Percentiles rank a stretch among this genome's conserved stretches.
Conservation (phyloP, 2,888 invertebrate species). For the Cryptocephalus primarius region DNA sequence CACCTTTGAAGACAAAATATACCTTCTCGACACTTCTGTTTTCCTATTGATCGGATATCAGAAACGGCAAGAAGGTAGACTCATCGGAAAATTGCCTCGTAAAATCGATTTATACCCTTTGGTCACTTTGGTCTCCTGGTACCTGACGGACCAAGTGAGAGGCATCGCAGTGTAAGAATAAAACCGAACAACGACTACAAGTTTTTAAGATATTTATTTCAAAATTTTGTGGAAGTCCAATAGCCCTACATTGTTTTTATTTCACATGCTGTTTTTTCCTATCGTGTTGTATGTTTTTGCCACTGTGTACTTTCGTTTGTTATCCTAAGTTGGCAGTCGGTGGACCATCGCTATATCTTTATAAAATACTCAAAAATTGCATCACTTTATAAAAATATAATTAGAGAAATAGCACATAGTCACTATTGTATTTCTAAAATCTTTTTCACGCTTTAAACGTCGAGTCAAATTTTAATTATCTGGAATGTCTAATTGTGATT, state of each 20-base stretch:
- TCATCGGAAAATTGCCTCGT: too few species aligned
- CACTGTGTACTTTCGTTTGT: slow-evolving; percentile 12
- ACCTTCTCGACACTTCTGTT: too few species aligned
- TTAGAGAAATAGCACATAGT: slow-evolving; percentile 32
- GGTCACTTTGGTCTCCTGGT: too few species aligned
- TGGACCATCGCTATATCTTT: slow-evolving; percentile 34
- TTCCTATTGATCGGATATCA: too few species aligned
- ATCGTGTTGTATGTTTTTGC: slow-evolving; percentile 9
- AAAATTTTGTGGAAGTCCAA: slow-evolving; percentile 41
- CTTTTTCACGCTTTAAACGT: slow-evolving; percentile 11
- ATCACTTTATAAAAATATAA: slow-evolving; percentile 30
- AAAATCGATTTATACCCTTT: too few species aligned
- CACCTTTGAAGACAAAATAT: too few species aligned
- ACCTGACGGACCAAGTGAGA: too few species aligned
- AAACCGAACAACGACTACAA: not conserved
- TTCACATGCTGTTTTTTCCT: slow-evolving; percentile 31
- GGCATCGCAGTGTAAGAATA: not conserved
- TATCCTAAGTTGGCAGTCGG: slow-evolving; percentile 14
- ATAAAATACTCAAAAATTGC: slow-evolving; percentile 23
- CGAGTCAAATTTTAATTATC: too few species aligned
- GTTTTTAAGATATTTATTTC: slow-evolving; percentile 39
- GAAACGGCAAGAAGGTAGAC: too few species aligned
- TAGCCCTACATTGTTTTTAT: slow-evolving; percentile 38
- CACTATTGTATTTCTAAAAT: too few species aligned
- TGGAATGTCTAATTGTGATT: too few species aligned